Base-by-base conservation (phyloP, 2,797 vertebrate species). In the Gambelia wislizenii region DNA sequence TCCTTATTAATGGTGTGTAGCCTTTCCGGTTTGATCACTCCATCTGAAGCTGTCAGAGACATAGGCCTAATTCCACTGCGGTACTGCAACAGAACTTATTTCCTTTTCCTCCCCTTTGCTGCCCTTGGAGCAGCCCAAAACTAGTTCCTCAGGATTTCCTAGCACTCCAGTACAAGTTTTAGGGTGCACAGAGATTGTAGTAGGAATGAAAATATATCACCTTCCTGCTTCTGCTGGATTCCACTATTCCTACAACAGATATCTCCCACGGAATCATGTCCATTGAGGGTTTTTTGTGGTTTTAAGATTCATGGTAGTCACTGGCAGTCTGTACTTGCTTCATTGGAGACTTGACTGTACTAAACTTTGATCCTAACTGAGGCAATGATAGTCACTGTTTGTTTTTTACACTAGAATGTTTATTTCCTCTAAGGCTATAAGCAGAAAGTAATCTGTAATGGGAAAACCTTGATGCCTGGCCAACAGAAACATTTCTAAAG, bases 241-340 rank as follows among this genome's bases (percentile, higher is more conserved):
- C 25, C 9, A 44, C 25, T 44, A n/a, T 47, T 76, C 18, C 39
- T 67, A 30, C 42, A 27, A 76, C 10, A 2, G 36, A 74, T 6
- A 39, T 42, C 70, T 6, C 18, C 5, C 70, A 27, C 42, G 27
- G 42, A 22, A 47, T 44, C 22, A 25, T 39, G 18, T 3, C 25
- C 42, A 33, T 67, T 76, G 74, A 44, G 7, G 74, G 1, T n/a
- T n/a, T n/a, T n/a, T n/a, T n/a, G 47, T 36, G 70, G 25, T 42
- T 4, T 84, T 69, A 49, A 83, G 39, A 75, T 44, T 52, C 25
- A 61, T 1, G 27, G 27, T 42, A 56, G 27, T n/a, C 59, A 76
- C 44, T 64, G 64, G 16, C 49, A 22, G 86, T 92, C 92, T 90
- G 78, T 64, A 74, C 70, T 16, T 85, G 1, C 74, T 74, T n/a